Conservation (phyloP, 2,888 invertebrate species). For the Xestia sexstrigata region DNA sequence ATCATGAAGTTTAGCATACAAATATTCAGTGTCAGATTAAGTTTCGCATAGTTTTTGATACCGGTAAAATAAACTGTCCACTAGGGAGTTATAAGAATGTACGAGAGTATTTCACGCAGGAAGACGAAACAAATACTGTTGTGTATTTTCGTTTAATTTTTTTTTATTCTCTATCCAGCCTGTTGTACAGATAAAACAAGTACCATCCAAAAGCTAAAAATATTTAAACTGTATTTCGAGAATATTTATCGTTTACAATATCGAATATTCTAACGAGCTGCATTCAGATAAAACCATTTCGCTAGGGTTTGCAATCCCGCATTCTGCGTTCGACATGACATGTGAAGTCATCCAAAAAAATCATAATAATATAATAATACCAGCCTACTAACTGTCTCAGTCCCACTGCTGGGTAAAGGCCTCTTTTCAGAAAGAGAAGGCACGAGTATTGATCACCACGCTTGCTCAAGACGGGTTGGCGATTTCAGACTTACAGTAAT, state of each 20-base stretch:
- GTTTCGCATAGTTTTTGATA: constrained; percentile 35
- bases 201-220: not conserved
- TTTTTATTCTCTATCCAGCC: not conserved
- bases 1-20: constrained; percentile 15
- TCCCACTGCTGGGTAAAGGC: too few species aligned
- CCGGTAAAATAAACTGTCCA: constrained; percentile 22
- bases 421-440: too few species aligned
- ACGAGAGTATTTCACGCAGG: not conserved
- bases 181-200: not conserved
- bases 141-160: not conserved
- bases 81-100: not conserved
- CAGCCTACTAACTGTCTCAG: too few species aligned
- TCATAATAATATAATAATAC: not conserved
- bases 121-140: not conserved
- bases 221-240: not conserved
- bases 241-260: not conserved
- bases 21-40: not conserved
- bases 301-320: not conserved
- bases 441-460: too few species aligned
- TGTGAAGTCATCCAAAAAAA: not conserved
- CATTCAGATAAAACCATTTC: not conserved
- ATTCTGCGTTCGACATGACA: too few species aligned
- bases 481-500: too few species aligned
- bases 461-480: too few species aligned
- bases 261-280: not conserved